These are phyloP conservation scores for Hedychridium roseum DNA, from an alignment of 2,888 invertebrate species.

Conservation along the genomic window DNA sequence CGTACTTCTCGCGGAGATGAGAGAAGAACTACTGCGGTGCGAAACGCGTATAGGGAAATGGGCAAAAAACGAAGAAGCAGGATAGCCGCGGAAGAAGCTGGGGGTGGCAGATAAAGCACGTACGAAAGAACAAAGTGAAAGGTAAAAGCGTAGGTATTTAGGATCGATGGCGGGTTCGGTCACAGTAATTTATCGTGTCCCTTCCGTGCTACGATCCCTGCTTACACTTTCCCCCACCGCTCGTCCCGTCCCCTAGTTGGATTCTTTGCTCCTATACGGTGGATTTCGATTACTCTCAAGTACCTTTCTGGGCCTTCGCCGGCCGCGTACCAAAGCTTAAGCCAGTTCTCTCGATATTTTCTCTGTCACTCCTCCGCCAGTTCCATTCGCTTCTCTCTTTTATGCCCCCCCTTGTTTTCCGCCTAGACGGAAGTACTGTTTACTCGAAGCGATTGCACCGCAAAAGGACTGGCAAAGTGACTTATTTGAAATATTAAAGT, in stretches of 20 bases:
- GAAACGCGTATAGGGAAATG: too few species aligned
- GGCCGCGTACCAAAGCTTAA: slow-evolving; percentile 43
- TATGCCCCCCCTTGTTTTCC: too few species aligned
- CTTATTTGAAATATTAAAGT: too few species aligned
- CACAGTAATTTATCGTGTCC: slow-evolving; percentile 48
- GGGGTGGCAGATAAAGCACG: slow-evolving; percentile 17
- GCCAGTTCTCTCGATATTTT: slow-evolving; percentile 31
- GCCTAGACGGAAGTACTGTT: too few species aligned
- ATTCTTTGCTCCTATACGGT: slow-evolving; percentile 19
- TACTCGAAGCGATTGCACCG: too few species aligned
- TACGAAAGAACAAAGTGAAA: slow-evolving; percentile 33
- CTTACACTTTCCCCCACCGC: neutral
- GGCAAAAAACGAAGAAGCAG: slow-evolving; percentile 2
- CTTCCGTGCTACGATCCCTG: slow-evolving; percentile 14
- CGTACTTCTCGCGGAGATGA: slow-evolving; percentile 15
- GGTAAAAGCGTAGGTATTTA: slow-evolving; percentile 42
- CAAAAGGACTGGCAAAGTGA: too few species aligned
- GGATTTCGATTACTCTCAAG: slow-evolving; percentile 55
- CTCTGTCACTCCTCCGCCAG: slow-evolving; percentile 1
- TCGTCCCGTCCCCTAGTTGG: slow-evolving; percentile 22
- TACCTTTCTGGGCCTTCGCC: slow-evolving; percentile 28
- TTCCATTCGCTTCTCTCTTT: slow-evolving; percentile 4
- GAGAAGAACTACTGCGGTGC: neutral
- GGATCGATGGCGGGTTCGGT: slow-evolving; percentile 42
- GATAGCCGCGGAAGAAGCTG: slow-evolving; percentile 15